Base-by-base conservation (phyloP, 1,140 invertebrate genomes). In the Luehdorfia chinensis region DNA sequence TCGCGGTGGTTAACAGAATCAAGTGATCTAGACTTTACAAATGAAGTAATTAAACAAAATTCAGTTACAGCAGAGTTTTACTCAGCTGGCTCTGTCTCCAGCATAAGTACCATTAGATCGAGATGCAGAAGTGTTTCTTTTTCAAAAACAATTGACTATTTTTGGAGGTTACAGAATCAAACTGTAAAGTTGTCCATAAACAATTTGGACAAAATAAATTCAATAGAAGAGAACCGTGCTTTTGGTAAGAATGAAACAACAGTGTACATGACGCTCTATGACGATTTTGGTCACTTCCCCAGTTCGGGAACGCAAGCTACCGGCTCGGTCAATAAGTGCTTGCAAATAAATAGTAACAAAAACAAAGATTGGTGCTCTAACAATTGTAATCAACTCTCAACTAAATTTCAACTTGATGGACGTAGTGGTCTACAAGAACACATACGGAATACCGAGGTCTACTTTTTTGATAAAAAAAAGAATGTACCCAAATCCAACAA, bases 301-400 rank as follows among this genome's bases (percentile, higher is more conserved):
- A 59, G 62, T n/a, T 72, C 63, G 36, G 71, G 72, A 16, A 76
- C 81, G 14, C 81, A 85, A 63, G 81, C 81, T 16, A 81, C 81
- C 25, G 81, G 75, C 49, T 78, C 66, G 3, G 61, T 85, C 25
- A 85, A 85, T 48, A 84, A 85, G 56, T 84, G 75, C 50, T 63
- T 83, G 44, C 81, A 85, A 70, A 72, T 75, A 15, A 49, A 47
- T 28, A 45, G 47, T 14, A 44, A 43, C 11, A 50, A 28, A 28
- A n/a, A 15, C 33, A 63, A 64, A 14, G 50, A 63, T 44, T 51
- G 44, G 12, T 53, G 32, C 25, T 75, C 66, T 12, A 30, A 41
- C 8, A 47, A 30, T 25, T 39, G 11, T 31, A 33, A 47, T 27
- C n/a, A n/a, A n/a, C n/a, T n/a, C n/a, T n/a, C n/a, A n/a, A n/a